Base-by-base conservation (phyloP, 2,113 vertebrate genomes). In the Scalopus aquaticus region DNA sequence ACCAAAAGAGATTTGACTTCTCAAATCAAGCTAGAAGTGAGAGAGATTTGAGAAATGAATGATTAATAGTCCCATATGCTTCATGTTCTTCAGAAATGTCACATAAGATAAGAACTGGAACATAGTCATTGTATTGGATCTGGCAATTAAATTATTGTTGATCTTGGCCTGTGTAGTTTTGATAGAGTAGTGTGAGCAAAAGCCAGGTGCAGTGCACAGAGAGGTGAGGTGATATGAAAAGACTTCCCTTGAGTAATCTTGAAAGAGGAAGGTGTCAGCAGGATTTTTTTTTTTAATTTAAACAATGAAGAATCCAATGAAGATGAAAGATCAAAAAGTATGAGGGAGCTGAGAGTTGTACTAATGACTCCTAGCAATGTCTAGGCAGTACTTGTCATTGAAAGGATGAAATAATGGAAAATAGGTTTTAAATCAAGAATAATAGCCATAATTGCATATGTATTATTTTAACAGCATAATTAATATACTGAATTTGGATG, bases 401-500 rank as follows among this genome's bases (percentile, higher is more conserved):
- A 51, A 91, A 56, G 64, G n/a, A 26, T 16, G 22, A 84, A 79
- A 69, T 58, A 83, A 32, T 37, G 11, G 39, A 42, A 54, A 24
- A 22, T 54, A 39, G 32, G 19, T 86, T 77, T 85, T 82, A 93
- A 92, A 94, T 83, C 30, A 84, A 92, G 35, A 93, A 37, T 49
- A 93, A 74, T 72, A 83, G 30, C 83, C 24, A n/a, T 93, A 65
- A 82, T 84, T 92, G n/a, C 19, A 44, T 80, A 65, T 8, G 28
- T 88, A 58, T n/a, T 90, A 60, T 90, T 94, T 64, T 26, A 86
- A 35, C 12, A 88, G 9, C 30, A 58, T 91, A 54, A 76, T 91
- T 95, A 88, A 35, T 94, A 39, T 60, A 85, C 56, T 74, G 70
- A 93, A 32, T 86, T 93, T 93, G 67, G 44, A 30, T 69, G 56